Base-by-base conservation (phyloP, 1,140 invertebrate genomes). In the Drosophila obscura region DNA sequence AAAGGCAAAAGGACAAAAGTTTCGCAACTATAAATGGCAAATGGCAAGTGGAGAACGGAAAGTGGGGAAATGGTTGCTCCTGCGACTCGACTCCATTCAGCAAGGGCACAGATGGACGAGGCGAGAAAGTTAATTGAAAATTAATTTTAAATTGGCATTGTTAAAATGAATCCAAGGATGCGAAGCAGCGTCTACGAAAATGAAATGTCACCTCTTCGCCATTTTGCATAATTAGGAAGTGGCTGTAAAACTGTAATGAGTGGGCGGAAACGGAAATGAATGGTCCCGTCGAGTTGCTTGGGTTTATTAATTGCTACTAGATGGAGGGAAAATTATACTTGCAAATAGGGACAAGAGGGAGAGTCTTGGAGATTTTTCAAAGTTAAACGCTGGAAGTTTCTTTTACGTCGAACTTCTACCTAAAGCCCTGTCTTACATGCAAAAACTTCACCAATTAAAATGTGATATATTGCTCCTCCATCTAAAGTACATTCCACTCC, bases 101-200 rank as follows among this genome's bases (percentile, higher is more conserved):
- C 22, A 31, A 19, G 24, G 46, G 69, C 72, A 75, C 72, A 75
- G 72, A 65, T 60, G 52, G 69, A 73, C 26, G 49, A 49, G 51
- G 58, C 59, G 49, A 61, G 68, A 77, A 71, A 87, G 78, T 81
- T 87, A 85, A 85, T 85, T 85, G 78, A 87, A 87, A 82, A 87
- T 85, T 85, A 85, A 85, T 85, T 85, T 87, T 82, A 82, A 81
- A 87, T 87, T 87, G 62, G 62, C 82, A 78, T 77, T 84, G 77
- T 87, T 84, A 51, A 73, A 76, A 60, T 52, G 75, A 71, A 79
- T 63, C 68, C 74, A 60, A 58, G 43, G 39, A 61, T 22, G 45
- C 60, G 57, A 24, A 45, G 28, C 16, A 15, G 43, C 5, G 44
- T n/a, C 31, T 66, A 16, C 61, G 61, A 45, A 74, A 80, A 77